Evolutionary conservation across 2,113 vertebrate species (phyloP), one percentile per base, ranked within the genome.

Genomic region (Apodemus speciosus): DNA sequence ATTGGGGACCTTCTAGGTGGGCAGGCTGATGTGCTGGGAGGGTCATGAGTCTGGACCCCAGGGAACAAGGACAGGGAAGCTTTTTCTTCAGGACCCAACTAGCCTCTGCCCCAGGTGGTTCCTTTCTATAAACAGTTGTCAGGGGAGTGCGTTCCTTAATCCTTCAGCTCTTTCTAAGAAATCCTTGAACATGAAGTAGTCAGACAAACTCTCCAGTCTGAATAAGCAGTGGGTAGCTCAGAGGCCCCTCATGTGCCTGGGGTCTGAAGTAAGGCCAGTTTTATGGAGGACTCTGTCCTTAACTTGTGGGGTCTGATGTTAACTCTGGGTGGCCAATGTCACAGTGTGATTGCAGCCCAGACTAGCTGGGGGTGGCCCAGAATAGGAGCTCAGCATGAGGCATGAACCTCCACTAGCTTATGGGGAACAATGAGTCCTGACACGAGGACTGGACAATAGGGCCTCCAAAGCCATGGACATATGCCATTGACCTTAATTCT

Each of bases 281-380:
- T 58, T 4, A 13, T 0, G 15, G n/a, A 27, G 18, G n/a, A 66
- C 66, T 53, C 72, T 38, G 46, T 35, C 60, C 32, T 66, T n/a
- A 60, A 40, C 71, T n/a, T 62, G 40, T 6, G 43, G 66, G 20
- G 18, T 68, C 43, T 64, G 91, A 62, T 16, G 25, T 68, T 30
- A 69, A 32, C 30, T 72, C 58, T 7, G 2, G 69, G 86, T 10
- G 46, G 38, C n/a, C 20, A 14, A 3, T 35, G 51, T 84, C 77
- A 49, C 11, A 20, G 30, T 3, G 9, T 46, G 0, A 18, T 2
- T 0, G 40, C 20, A 30, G 46, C 8, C 0, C 6, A 60, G 53
- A 79, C 49, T 51, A 20, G 72, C 8, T 7, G 13, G 15, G 53
- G 38, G 49, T 35, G 20, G 21, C 16, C 49, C 4, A 75, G 79